Evolutionary conservation across 1,140 invertebrate species (phyloP).

Genomic region (Teleopsis dalmanni): DNA sequence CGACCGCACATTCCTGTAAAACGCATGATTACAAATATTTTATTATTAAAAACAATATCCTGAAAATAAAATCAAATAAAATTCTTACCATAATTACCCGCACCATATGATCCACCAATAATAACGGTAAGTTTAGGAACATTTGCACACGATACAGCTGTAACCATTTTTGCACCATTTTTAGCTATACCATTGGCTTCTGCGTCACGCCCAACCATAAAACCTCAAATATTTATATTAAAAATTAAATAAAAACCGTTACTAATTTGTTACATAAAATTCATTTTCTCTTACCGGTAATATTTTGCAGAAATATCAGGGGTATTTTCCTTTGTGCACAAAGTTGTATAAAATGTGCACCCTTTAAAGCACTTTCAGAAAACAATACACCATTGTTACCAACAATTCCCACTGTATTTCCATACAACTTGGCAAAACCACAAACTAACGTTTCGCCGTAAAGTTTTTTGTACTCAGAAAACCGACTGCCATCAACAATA

Average conservation of each 20-base stretch:
- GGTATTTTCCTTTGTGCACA: conserved; percentile 86
- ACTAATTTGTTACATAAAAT: no score
- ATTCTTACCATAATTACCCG: conserved; percentile 87
- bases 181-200: conserved; percentile 97
- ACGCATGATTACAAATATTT: background rate
- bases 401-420: conserved; percentile 88
- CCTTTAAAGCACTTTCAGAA: conserved; percentile 93
- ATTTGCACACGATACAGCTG: conserved; percentile 91
- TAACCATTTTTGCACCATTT: conserved; percentile 98
- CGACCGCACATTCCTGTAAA: conserved; percentile 64
- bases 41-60: background rate
- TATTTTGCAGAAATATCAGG: conserved; percentile 93
- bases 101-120: conserved; percentile 89
- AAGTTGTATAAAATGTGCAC: conserved; percentile 94
- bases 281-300: conserved; percentile 58
- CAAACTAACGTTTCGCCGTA: conserved; percentile 96
- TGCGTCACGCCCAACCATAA: conserved; percentile 96
- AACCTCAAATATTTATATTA: no score
- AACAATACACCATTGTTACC: conserved; percentile 98
- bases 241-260: no score
- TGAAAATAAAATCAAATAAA: background rate
- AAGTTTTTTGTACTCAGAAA: conserved; percentile 94
- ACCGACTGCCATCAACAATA: conserved; percentile 92
- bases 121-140: conserved; percentile 96
- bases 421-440: conserved; percentile 89